These are phyloP conservation scores for Orgyia antiqua DNA, from an alignment of 2,888 invertebrate species.

Conservation along the genomic window DNA sequence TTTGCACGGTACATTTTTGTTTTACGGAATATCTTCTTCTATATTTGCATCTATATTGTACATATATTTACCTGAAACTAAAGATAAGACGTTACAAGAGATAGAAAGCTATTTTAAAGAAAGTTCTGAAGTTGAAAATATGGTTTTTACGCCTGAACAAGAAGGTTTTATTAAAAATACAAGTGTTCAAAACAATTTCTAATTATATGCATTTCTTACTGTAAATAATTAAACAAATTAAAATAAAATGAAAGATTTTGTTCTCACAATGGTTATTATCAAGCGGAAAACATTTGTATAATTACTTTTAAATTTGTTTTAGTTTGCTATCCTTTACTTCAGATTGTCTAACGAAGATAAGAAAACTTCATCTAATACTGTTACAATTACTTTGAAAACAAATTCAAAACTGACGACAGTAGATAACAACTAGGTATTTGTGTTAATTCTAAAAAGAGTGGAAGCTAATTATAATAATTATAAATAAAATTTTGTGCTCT, in stretches of 20 bases:
- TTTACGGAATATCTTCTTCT: slow-evolving; percentile 35
- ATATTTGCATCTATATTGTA: slow-evolving; percentile 35
- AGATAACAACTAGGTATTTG: neutral
- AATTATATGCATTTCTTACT: neutral
- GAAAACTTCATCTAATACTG: neutral
- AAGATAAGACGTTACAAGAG: slow-evolving; percentile 43
- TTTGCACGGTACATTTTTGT: slow-evolving; percentile 43
- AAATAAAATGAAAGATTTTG: no score
- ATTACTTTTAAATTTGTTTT: slow-evolving; percentile 4
- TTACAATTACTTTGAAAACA: slow-evolving; percentile 1
- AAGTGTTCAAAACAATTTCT: neutral
- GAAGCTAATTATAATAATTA: no score
- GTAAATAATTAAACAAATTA: slow-evolving; percentile 22
- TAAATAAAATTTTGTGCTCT: no score
- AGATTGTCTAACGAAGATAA: slow-evolving; percentile 7
- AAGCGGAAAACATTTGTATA: neutral
- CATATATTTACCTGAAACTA: slow-evolving; percentile 41
- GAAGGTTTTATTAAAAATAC: slow-evolving; percentile 27
- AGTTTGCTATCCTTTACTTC: slow-evolving; percentile 3
- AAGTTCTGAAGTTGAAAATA: slow-evolving; percentile 17
- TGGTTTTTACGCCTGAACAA: no score
- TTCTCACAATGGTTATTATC: no score
- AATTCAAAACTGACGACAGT: neutral
- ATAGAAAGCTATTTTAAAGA: slow-evolving; percentile 39
- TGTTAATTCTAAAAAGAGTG: no score